Percentiles rank a stretch among this genome's conserved stretches.
Conservation (phyloP, 2,888 invertebrate genomes). For the Amiota communis region DNA sequence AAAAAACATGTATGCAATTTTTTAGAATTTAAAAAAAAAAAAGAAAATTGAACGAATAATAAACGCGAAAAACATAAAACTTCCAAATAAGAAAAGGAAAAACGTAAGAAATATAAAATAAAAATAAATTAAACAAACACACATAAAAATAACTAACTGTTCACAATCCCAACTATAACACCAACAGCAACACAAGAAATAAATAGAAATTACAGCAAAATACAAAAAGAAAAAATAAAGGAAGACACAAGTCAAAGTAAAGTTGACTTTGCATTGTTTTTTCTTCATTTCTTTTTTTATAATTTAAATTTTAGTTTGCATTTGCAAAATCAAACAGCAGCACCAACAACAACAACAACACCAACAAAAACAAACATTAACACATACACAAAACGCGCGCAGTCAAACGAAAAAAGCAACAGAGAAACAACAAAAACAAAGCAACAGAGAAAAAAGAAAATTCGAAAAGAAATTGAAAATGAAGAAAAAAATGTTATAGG, state of each 20-base stretch:
- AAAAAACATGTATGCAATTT: constrained; percentile 7
- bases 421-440: constrained; percentile 3
- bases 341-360: constrained; percentile 3
- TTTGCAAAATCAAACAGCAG: constrained; percentile 1
- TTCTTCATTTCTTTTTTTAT: background rate
- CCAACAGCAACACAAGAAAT: background rate
- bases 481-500: background rate
- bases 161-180: background rate
- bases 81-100: constrained; percentile 10
- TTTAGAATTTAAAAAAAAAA: background rate
- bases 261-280: background rate
- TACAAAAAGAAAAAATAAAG: background rate
- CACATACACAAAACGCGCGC: background rate
- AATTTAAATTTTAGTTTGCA: background rate
- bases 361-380: constrained; percentile 9
- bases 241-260: background rate
- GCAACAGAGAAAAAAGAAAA: background rate
- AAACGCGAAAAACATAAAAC: background rate
- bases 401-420: constrained; percentile 5
- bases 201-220: constrained; percentile 1
- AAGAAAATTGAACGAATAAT: constrained; percentile 16
- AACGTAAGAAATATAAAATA: constrained; percentile 16
- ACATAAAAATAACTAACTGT: constrained; percentile 10
- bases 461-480: constrained; percentile 2
- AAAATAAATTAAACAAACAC: constrained; percentile 13